These are phyloP conservation scores for Protaetia brevitarsis DNA, from an alignment of 1,140 invertebrate species.

Conservation along the genomic window DNA sequence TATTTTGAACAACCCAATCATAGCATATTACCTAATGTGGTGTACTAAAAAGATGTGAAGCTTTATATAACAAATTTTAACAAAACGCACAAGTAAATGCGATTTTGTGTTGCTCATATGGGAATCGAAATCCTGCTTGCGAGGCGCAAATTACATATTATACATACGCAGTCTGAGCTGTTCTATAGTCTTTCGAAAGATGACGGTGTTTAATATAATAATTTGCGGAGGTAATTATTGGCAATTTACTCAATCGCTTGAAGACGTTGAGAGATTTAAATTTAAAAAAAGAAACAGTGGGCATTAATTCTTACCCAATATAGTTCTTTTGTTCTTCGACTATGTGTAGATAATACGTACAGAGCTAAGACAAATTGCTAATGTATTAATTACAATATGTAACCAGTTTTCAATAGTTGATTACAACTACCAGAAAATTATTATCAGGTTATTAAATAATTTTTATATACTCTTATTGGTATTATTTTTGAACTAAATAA, in stretches of 20 bases:
- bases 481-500: too few relatives aligned
- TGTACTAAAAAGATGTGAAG: not conserved
- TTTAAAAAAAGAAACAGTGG: not conserved
- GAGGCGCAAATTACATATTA: not conserved
- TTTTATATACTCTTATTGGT: too few relatives aligned
- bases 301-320: not conserved
- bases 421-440: too few relatives aligned
- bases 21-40: not conserved
- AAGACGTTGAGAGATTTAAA: not conserved
- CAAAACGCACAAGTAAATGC: not conserved
- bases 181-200: slow-evolving; percentile 1
- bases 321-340: not conserved
- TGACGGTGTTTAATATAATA: slow-evolving; percentile 4
- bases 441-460: too few relatives aligned
- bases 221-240: slow-evolving; percentile 8
- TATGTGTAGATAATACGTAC: too few relatives aligned
- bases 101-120: not conserved
- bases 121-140: not conserved
- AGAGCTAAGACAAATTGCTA: too few relatives aligned
- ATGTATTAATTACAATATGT: too few relatives aligned
- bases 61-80: not conserved
- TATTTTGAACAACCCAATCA: not conserved
- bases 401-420: too few relatives aligned
- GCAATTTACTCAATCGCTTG: not conserved
- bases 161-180: not conserved